Evolutionary conservation across 2,888 invertebrate genomes (phyloP), one percentile per base, ranked within the genome.

Genomic region (Pristionchus exspectatus): DNA sequence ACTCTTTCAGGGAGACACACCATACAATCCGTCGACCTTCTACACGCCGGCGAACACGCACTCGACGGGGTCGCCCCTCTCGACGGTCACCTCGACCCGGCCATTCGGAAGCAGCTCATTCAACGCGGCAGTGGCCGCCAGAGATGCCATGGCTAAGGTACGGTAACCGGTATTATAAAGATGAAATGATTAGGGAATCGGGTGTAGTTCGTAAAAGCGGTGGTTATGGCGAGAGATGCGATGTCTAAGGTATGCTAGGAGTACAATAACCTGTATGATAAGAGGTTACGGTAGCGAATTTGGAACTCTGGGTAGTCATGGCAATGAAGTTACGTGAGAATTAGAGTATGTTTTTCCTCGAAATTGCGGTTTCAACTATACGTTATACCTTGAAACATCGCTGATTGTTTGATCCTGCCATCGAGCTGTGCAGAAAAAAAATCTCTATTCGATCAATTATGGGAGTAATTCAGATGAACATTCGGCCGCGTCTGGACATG

Each of bases 61-160:
- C n/a, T 7, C 63, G 63, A 63, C 63, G 63, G 72, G 30, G 3
- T 72, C 72, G 16, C 72, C 72, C 16, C 14, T 12, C 69, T n/a
- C 27, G 27, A 27, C 69, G 69, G n/a, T 27, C n/a, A 69, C 72
- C 1, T 33, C 24, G 38, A 24, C 74, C 16, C 81, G 81, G 1
- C 81, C 50, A n/a, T 81, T 81, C 18, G 81, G 81, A 10, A 81
- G 27, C 50, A 81, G 27, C 27, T 81, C 81, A 1, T 81, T 81
- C 81, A 81, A 81, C n/a, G 81, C 81, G 1, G 81, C 81, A 7
- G 81, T 81, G 54, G 81, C 81, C 5, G 50, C 44, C 14, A 44
- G 81, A n/a, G 81, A 81, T 16, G 50, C 44, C 27, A 44, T 77
- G 69, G 5, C 38, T 21, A 74, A 74, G 38, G 74, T 74, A 74